Percentiles rank a stretch among this genome's conserved stretches.
Conservation (phyloP, 2,888 invertebrate genomes). For the Biston stratarius region DNA sequence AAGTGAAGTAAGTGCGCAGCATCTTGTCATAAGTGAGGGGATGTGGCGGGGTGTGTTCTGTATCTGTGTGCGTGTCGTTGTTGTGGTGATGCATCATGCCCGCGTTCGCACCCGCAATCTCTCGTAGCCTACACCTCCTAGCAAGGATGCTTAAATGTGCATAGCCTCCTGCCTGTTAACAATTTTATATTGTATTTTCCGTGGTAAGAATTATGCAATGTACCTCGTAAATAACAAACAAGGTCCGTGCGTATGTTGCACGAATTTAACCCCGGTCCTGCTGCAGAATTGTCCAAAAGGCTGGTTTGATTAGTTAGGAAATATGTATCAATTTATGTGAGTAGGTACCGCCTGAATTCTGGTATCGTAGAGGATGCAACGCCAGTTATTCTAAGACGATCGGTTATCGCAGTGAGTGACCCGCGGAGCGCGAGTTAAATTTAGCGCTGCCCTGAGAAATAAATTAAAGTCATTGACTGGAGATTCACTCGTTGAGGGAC, state of each 20-base stretch:
- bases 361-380: slow-evolving; percentile 4
- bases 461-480: slow-evolving; percentile 68
- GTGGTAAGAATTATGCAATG: no score
- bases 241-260: no score
- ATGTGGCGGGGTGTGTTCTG: slow-evolving; percentile 44
- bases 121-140: slow-evolving; percentile 26
- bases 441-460: slow-evolving; percentile 59
- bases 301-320: no score
- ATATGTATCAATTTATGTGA: neutral
- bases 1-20: slow-evolving; percentile 59
- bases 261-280: no score
- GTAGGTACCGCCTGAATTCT: neutral
- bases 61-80: slow-evolving; percentile 11
- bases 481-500: slow-evolving; percentile 39
- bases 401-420: slow-evolving; percentile 51
- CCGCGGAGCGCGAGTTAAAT: slow-evolving; percentile 64
- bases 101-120: slow-evolving; percentile 1
- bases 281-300: neutral
- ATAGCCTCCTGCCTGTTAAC: slow-evolving; percentile 2
- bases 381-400: slow-evolving; percentile 30
- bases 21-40: slow-evolving; percentile 49
- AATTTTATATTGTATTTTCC: no score
- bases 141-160: slow-evolving; percentile 14
- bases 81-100: slow-evolving; percentile 9
- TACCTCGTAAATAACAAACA: no score